Percentiles rank a stretch among this genome's conserved stretches.
These are phyloP conservation scores for Hypomecis atomaria DNA, from an alignment of 2,888 invertebrate genomes.

Conservation along the genomic window DNA sequence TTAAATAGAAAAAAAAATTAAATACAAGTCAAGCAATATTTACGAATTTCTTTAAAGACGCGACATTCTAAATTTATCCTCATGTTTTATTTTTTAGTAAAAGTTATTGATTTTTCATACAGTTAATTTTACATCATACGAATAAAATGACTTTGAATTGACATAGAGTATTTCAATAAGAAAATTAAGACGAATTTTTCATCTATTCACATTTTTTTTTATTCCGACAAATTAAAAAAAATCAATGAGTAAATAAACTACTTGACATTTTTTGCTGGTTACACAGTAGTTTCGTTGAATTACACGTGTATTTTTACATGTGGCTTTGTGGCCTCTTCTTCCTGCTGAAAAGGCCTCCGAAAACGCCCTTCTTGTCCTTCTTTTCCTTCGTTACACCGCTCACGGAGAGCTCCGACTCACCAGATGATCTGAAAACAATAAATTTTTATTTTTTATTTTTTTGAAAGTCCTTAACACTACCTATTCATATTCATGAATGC, in stretches of 20 bases:
- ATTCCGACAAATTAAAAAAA: not conserved
- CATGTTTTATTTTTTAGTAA: no score
- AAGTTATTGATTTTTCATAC: no score
- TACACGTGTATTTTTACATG: conserved; percentile 62
- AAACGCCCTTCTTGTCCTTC: conserved; percentile 85
- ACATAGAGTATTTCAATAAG: no score
- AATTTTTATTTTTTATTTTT: not conserved
- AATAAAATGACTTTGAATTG: no score
- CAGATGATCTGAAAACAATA: conserved; percentile 65
- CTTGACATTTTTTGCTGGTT: conserved; percentile 4
- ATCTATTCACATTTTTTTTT: not conserved
- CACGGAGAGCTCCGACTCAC: conserved; percentile 79
- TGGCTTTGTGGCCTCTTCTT: conserved; percentile 84
- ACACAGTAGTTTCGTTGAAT: conserved; percentile 7
- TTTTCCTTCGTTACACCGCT: conserved; percentile 79
- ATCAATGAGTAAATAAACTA: not conserved
- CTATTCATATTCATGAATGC: no score
- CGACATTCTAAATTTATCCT: no score
- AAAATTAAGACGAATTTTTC: not conserved
- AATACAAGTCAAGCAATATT: not conserved
- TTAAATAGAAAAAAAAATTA: not conserved
- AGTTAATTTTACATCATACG: no score
- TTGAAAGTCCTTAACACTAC: not conserved
- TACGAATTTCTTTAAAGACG: no score
- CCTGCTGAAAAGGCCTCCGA: conserved; percentile 85